These are phyloP conservation scores for Nipponia nippon DNA, from an alignment of 2,113 vertebrate genomes.

Conservation along the genomic window DNA sequence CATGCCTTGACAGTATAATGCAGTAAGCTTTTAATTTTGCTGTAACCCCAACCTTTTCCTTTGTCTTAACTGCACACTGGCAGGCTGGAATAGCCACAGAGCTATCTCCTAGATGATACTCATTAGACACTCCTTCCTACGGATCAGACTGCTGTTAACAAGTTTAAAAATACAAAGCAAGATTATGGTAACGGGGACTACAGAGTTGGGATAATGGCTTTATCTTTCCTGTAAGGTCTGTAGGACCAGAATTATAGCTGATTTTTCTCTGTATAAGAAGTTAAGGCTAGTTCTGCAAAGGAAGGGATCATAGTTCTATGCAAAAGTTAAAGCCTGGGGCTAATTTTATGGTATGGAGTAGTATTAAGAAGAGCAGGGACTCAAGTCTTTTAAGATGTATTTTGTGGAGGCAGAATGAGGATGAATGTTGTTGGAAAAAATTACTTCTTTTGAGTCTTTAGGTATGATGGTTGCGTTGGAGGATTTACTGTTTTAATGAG, in stretches of 20 bases:
- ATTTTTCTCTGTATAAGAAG: not conserved
- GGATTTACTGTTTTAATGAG: not conserved
- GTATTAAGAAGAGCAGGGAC: not conserved
- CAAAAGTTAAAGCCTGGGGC: not conserved
- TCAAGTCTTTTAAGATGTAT: not conserved
- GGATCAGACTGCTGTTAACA: not conserved
- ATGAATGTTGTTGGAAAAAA: not conserved
- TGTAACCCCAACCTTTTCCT: not conserved
- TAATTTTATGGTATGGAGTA: not conserved
- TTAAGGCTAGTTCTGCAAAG: not conserved
- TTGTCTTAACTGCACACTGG: not conserved
- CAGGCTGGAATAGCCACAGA: not conserved
- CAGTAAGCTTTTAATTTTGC: not conserved
- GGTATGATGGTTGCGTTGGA: not conserved
- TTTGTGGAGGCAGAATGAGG: not conserved
- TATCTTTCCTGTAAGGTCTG: not conserved
- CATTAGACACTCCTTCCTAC: not conserved
- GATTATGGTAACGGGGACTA: not conserved
- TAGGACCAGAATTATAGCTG: not conserved
- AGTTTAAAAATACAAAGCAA: not conserved
- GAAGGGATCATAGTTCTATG: not conserved
- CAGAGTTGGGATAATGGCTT: not conserved
- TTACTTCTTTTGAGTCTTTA: not conserved
- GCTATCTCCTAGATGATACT: not conserved
- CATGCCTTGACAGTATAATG: not conserved